Percentiles rank a stretch among this genome's conserved stretches.
Evolutionary conservation across 2,797 vertebrate species (phyloP).

Genomic region (Gephyroberyx darwinii): DNA sequence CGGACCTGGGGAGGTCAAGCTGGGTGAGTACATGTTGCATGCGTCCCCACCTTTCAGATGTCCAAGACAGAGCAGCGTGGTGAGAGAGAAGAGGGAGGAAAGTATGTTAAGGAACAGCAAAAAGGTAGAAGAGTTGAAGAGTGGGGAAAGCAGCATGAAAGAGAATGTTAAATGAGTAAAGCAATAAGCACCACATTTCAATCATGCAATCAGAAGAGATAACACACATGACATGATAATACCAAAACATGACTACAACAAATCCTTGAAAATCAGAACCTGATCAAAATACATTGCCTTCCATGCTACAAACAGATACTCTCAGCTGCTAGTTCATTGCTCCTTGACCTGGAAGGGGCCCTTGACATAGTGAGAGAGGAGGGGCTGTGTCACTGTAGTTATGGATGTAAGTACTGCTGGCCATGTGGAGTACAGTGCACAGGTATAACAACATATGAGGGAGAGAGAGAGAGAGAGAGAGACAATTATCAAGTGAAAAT

Average conservation of each 20-base stretch:
- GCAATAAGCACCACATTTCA: not conserved
- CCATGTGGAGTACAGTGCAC: conserved; percentile 2
- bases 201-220: not conserved
- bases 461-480: not conserved
- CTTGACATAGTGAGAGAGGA: not conserved
- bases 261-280: not conserved
- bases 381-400: not conserved
- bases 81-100: conserved; percentile 81
- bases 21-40: conserved; percentile 90
- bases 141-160: conserved; percentile 30
- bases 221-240: conserved; percentile 21
- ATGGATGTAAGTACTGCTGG: not conserved
- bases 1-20: conserved; percentile 87
- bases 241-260: conserved; percentile 20
- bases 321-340: not conserved
- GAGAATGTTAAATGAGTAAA: not conserved
- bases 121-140: conserved; percentile 30
- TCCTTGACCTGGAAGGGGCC: not conserved
- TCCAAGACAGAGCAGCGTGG: conserved; percentile 92
- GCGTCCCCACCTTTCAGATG: conserved; percentile 93
- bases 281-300: not conserved
- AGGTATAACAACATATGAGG: not conserved
- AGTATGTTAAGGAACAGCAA: conserved; percentile 61
- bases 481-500: not conserved
- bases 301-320: not conserved